A percentile compares a stretch with the other conserved stretches of the same genome.
phyloP scores from a whole-genome alignment of 2,113 vertebrate species.

The Isurus oxyrinchus region DNA sequence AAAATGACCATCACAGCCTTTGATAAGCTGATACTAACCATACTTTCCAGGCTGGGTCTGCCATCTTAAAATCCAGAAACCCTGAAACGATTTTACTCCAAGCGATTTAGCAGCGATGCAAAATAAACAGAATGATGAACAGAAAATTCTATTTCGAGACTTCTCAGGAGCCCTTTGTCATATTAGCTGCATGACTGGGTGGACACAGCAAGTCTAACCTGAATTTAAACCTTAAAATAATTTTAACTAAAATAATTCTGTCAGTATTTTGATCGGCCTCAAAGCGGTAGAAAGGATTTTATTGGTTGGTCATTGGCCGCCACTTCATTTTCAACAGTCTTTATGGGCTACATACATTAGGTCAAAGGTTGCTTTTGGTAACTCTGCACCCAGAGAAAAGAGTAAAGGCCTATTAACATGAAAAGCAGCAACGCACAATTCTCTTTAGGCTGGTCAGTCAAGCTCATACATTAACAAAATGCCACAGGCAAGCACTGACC shows the following conservation, averaged over 20 bases:
- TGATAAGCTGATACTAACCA: background rate
- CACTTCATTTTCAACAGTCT: background rate
- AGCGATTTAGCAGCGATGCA: background rate
- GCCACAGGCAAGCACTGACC: background rate
- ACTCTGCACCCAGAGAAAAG: background rate
- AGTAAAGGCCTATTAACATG: background rate
- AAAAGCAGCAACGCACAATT: background rate
- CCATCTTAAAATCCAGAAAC: background rate
- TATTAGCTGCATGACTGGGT: background rate
- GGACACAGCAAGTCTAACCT: background rate
- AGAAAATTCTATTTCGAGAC: background rate
- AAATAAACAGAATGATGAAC: background rate
- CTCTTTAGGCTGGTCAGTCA: background rate
- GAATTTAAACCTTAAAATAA: background rate
- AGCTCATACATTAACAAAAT: background rate
- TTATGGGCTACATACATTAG: background rate
- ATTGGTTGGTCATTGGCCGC: background rate
- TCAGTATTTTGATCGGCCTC: background rate
- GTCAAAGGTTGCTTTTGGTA: background rate
- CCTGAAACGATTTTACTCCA: background rate
- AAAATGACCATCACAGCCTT: background rate
- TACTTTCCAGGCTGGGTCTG: background rate
- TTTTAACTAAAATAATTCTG: background rate
- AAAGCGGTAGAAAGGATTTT: background rate
- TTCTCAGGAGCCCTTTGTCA: background rate